Percentiles rank a stretch among this genome's conserved stretches.
phyloP scores from a whole-genome alignment of 2,113 vertebrate species.

The Rhadina sibilatrix region DNA sequence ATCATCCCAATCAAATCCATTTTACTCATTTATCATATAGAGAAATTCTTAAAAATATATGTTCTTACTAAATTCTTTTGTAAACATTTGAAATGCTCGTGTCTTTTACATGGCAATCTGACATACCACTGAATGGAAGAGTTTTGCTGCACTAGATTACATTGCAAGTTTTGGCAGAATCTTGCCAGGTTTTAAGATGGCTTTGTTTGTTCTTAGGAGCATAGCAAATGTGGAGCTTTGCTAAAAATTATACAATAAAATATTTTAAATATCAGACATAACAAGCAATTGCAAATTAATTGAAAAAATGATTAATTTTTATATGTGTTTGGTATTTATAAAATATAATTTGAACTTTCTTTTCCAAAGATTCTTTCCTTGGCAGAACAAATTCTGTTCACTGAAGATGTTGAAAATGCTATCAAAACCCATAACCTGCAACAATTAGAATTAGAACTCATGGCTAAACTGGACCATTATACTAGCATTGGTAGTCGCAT shows the following conservation, averaged over 20 bases:
- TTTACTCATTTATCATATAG: not conserved
- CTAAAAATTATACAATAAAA: not conserved
- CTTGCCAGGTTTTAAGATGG: not conserved
- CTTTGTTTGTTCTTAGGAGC: not conserved
- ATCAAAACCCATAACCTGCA: slow-evolving; percentile 83
- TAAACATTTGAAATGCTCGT: not conserved
- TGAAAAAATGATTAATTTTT: not conserved
- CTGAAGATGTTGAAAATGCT: slow-evolving; percentile 90
- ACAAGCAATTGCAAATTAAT: not conserved
- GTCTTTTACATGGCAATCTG: not conserved
- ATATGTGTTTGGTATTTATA: not conserved
- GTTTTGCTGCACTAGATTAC: not conserved
- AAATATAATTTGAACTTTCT: slow-evolving; percentile 3
- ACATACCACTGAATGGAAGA: not conserved
- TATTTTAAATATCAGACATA: not conserved
- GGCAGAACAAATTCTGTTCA: slow-evolving; percentile 96
- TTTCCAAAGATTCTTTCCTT: slow-evolving; percentile 87
- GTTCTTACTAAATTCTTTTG: not conserved
- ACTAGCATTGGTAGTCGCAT: slow-evolving; percentile 81
- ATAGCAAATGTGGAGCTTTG: not conserved
- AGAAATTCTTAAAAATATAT: not conserved
- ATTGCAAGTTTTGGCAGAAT: not conserved
- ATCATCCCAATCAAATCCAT: not conserved
- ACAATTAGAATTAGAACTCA: slow-evolving; percentile 85
- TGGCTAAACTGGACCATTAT: slow-evolving; percentile 88